These are phyloP conservation scores for Craterocephalus amniculus DNA, from an alignment of 2,797 vertebrate species.

Conservation along the genomic window DNA sequence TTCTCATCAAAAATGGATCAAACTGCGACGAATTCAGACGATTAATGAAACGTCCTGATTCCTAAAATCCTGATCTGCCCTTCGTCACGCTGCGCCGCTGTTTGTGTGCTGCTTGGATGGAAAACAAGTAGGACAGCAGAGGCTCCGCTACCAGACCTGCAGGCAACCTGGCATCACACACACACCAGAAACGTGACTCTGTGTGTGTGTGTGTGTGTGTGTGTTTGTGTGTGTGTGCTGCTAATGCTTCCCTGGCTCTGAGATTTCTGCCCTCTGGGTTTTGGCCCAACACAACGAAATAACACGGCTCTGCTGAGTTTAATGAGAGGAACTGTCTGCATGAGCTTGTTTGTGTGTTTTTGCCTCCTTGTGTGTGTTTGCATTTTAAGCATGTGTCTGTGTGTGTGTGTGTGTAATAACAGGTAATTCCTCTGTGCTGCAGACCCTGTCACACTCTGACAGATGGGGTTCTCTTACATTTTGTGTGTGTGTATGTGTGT, in stretches of 20 bases:
- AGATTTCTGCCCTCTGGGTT: slow-evolving; percentile 33
- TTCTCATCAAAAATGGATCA: background rate
- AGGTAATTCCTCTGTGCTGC: slow-evolving; percentile 62
- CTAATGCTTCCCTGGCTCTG: slow-evolving; percentile 47
- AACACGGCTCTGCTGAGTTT: slow-evolving; percentile 44
- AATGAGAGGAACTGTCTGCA: slow-evolving; percentile 22
- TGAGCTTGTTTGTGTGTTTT: slow-evolving; percentile 1
- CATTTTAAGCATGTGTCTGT: slow-evolving; percentile 29
- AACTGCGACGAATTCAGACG: background rate
- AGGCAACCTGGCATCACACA: slow-evolving; percentile 62
- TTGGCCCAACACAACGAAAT: slow-evolving; percentile 44
- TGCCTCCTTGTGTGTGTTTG: slow-evolving; percentile 21
- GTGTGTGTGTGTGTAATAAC: slow-evolving; percentile 34
- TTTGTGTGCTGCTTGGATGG: slow-evolving; percentile 41
- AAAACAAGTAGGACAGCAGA: slow-evolving; percentile 66
- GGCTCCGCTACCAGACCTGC: slow-evolving; percentile 51
- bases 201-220: slow-evolving; percentile 14
- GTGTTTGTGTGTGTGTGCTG: slow-evolving; percentile 17
- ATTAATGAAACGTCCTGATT: slow-evolving; percentile 10
- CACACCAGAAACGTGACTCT: slow-evolving; percentile 25
- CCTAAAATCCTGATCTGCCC: slow-evolving; percentile 22
- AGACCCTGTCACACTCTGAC: slow-evolving; percentile 57
- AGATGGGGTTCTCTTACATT: slow-evolving; percentile 56
- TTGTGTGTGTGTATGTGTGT: slow-evolving; percentile 26
- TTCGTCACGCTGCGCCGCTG: background rate